phyloP scores from a whole-genome alignment of 2,797 vertebrate species.

The Rhadinocentrus ornatus region DNA sequence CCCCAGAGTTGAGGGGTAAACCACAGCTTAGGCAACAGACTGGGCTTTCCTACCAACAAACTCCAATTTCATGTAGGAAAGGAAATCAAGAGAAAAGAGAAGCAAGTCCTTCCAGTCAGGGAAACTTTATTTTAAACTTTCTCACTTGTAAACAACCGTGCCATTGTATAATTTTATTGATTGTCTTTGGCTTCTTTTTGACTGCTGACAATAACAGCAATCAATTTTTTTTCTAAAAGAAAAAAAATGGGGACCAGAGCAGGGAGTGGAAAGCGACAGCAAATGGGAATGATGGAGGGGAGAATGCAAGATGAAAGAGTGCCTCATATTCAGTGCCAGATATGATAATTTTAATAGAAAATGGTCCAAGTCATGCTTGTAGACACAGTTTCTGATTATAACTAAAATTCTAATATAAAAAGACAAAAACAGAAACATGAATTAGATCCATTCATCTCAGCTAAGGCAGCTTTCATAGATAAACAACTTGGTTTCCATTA shows the following conservation, averaged over 20 bases:
- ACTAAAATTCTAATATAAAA: background rate
- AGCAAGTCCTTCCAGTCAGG: constrained; percentile 12
- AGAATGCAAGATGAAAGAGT: constrained; percentile 13
- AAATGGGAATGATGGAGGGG: background rate
- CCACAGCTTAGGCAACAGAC: constrained; percentile 64
- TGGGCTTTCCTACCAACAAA: constrained; percentile 68
- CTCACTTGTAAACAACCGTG: constrained; percentile 40
- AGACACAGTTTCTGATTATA: background rate
- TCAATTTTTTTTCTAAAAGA: constrained; percentile 15
- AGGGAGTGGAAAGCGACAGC: background rate
- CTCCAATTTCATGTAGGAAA: constrained; percentile 56
- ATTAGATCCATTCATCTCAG: constrained; percentile 3
- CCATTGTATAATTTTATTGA: constrained; percentile 49
- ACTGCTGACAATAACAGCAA: constrained; percentile 24
- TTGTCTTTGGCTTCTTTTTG: constrained; percentile 25
- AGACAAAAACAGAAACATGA: constrained; percentile 1
- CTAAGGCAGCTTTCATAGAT: background rate
- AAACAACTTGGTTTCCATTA: background rate
- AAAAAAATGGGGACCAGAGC: background rate
- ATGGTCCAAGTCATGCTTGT: background rate
- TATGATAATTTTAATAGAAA: background rate
- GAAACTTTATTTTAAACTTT: constrained; percentile 39
- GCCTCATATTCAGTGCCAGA: background rate
- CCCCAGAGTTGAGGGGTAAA: constrained; percentile 74
- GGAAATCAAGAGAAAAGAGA: constrained; percentile 31